Percentiles rank a stretch among this genome's conserved stretches.
Conservation (phyloP, 2,888 invertebrate species). For the Eupithecia subfuscata region DNA sequence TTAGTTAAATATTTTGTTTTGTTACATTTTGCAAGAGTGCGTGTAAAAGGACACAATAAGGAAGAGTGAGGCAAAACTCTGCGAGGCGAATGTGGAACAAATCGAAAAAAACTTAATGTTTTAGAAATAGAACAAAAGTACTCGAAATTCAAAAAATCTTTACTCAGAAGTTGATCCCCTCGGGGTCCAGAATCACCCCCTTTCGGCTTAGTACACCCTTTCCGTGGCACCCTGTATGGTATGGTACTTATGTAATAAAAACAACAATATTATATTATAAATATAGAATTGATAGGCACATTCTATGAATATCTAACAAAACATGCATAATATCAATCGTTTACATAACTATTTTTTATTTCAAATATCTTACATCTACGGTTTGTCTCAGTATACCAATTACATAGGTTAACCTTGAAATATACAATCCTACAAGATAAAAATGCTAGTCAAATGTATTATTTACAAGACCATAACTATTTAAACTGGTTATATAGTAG, state of each 20-base stretch:
- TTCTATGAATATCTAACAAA: slow-evolving; percentile 11
- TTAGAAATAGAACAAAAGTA: no score
- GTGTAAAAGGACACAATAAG: no score
- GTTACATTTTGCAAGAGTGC: no score
- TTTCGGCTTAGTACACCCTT: no score
- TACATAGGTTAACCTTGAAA: slow-evolving; percentile 44
- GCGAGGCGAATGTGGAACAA: no score
- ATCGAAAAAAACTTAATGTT: no score
- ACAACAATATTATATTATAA: background rate
- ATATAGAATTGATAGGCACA: background rate
- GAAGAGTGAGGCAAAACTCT: no score
- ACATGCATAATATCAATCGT: slow-evolving; percentile 9
- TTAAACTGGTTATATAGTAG: slow-evolving; percentile 45
- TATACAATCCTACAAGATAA: slow-evolving; percentile 66
- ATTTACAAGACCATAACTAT: slow-evolving; percentile 69
- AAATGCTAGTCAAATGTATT: slow-evolving; percentile 73
- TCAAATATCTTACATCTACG: slow-evolving; percentile 29
- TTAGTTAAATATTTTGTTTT: no score
- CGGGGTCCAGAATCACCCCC: no score
- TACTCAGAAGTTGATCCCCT: no score
- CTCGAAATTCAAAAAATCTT: no score
- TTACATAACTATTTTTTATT: slow-evolving; percentile 8
- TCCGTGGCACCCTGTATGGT: background rate
- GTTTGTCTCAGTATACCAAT: slow-evolving; percentile 46
- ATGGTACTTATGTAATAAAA: background rate